Percentiles rank a stretch among this genome's conserved stretches.
Evolutionary conservation across 2,113 vertebrate species (phyloP).

Genomic region (Saccopteryx bilineata): DNA sequence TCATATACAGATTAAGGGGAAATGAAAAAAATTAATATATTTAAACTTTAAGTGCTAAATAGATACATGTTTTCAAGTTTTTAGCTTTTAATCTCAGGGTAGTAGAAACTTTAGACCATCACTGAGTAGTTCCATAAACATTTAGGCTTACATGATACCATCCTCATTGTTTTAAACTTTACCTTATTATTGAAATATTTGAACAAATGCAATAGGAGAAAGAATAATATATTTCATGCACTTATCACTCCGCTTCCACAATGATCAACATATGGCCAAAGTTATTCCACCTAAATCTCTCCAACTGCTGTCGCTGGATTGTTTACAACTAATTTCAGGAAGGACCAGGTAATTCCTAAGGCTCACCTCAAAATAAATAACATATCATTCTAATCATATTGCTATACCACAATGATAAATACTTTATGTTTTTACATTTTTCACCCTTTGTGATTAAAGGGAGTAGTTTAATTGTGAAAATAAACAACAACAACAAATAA

Average conservation of each 20-base stretch:
- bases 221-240: not conserved
- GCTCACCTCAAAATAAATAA: slow-evolving; percentile 32
- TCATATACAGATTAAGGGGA: not conserved
- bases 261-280: not conserved
- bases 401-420: not conserved
- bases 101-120: not conserved
- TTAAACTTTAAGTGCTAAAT: slow-evolving; percentile 49
- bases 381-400: not conserved
- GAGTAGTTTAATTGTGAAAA: slow-evolving; percentile 32
- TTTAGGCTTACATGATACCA: not conserved
- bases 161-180: not conserved
- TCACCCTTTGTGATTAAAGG: not conserved
- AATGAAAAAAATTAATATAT: slow-evolving; percentile 7
- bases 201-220: not conserved
- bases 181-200: slow-evolving; percentile 26
- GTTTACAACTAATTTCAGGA: not conserved
- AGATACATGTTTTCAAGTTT: not conserved
- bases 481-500: not conserved
- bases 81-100: not conserved
- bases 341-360: not conserved
- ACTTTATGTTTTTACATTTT: not conserved
- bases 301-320: not conserved
- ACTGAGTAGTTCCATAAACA: not conserved
- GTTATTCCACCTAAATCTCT: not conserved
- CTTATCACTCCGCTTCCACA: not conserved